Evolutionary conservation across 2,113 vertebrate species (phyloP).

Genomic region (Microtus oregoni): DNA sequence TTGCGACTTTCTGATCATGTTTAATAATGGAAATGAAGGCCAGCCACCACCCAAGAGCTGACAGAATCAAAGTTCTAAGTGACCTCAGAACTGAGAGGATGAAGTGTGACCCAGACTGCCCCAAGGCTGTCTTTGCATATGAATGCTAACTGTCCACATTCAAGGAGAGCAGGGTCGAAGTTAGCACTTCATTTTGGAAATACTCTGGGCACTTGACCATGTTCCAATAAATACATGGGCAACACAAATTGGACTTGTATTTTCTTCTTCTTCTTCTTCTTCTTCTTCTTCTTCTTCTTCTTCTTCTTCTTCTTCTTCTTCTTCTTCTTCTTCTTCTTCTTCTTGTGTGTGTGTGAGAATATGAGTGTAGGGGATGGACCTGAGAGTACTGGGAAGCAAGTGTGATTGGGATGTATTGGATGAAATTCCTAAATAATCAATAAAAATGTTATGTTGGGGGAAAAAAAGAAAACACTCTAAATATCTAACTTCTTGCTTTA

Average conservation of each 20-base stretch:
- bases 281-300: too few relatives aligned
- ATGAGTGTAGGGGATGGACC: background rate
- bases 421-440: background rate
- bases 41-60: background rate
- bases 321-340: too few relatives aligned
- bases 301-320: too few relatives aligned
- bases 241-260: background rate
- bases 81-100: slow-evolving; percentile 17
- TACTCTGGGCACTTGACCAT: background rate
- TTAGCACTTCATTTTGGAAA: slow-evolving; percentile 23
- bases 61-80: slow-evolving; percentile 24
- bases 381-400: background rate
- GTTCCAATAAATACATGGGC: background rate
- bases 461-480: background rate
- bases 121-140: background rate
- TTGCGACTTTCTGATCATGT: background rate
- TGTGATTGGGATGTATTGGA: background rate
- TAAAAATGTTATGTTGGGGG: background rate
- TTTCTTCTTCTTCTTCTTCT: too few relatives aligned
- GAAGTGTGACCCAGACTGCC: background rate
- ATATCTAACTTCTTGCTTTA: background rate
- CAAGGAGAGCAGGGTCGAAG: background rate
- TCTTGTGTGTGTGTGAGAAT: too few relatives aligned
- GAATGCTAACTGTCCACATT: background rate
- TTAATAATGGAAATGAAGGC: slow-evolving; percentile 30